These are phyloP conservation scores for Camelus bactrianus DNA, from an alignment of 2,113 vertebrate genomes.

Conservation along the genomic window DNA sequence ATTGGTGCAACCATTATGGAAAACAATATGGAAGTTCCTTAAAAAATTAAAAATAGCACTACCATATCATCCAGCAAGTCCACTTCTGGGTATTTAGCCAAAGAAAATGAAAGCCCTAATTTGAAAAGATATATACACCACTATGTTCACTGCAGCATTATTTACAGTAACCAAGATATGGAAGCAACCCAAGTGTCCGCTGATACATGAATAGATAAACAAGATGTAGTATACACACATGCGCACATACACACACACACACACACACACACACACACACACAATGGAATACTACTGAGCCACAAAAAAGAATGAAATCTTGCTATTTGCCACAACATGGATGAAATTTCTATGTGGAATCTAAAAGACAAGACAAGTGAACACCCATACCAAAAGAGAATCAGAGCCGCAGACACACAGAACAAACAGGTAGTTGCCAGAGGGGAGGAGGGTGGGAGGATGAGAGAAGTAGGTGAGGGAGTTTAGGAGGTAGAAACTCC, in stretches of 20 bases:
- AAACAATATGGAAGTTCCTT: background rate
- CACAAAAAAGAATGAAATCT: background rate
- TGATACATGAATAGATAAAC: background rate
- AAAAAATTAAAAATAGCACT: background rate
- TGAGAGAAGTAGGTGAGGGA: background rate
- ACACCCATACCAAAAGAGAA: background rate
- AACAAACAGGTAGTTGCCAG: background rate
- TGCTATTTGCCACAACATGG: background rate
- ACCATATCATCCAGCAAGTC: background rate
- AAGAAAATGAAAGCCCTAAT: background rate
- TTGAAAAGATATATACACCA: background rate
- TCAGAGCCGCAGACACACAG: background rate
- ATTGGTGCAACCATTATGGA: background rate
- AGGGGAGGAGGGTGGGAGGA: background rate
- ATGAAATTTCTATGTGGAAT: background rate
- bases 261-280: background rate
- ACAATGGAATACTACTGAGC: background rate
- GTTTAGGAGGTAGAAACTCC: background rate
- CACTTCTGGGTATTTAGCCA: background rate
- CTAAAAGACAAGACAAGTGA: background rate
- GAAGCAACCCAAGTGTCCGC: background rate
- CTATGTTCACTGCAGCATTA: background rate
- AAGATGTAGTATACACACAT: background rate
- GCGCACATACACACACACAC: background rate
- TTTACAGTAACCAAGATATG: background rate